These are phyloP conservation scores for Hydropsyche betteni DNA, from an alignment of 2,888 invertebrate species.

Conservation along the genomic window DNA sequence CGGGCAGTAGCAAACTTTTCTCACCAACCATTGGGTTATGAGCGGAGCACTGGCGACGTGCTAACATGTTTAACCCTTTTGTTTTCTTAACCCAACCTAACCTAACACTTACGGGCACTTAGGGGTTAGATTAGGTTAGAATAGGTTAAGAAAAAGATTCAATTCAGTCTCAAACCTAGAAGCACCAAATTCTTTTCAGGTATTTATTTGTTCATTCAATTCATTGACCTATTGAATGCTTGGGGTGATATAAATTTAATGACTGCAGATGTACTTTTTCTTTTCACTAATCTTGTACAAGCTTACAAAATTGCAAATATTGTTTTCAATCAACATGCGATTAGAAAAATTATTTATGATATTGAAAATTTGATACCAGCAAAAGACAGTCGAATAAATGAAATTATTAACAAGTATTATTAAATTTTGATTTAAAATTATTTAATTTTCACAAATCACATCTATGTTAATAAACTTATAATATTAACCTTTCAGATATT, in stretches of 20 bases:
- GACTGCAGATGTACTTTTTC: slow-evolving; percentile 61
- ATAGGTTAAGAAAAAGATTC: too few relatives aligned
- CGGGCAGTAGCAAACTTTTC: too few relatives aligned
- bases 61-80: too few relatives aligned
- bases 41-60: too few relatives aligned
- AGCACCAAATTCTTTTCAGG: slow-evolving; percentile 56
- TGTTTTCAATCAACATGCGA: slow-evolving; percentile 54
- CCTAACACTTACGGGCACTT: too few relatives aligned
- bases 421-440: not conserved
- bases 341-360: slow-evolving; percentile 56
- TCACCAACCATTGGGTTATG: too few relatives aligned
- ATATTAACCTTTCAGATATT: slow-evolving; percentile 34
- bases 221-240: slow-evolving; percentile 61
- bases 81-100: too few relatives aligned
- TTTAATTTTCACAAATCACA: too few relatives aligned
- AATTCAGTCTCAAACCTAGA: too few relatives aligned
- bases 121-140: too few relatives aligned
- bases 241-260: slow-evolving; percentile 63
- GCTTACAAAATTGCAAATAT: slow-evolving; percentile 60
- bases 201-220: slow-evolving; percentile 62
- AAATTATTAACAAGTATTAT: slow-evolving; percentile 58
- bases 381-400: slow-evolving; percentile 54
- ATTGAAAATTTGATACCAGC: slow-evolving; percentile 55
- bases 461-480: not conserved
- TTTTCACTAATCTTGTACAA: slow-evolving; percentile 63